Percentiles rank a stretch among this genome's conserved stretches.
phyloP scores from a whole-genome alignment of 2,888 invertebrate genomes.

The Ganaspis brasiliensis region DNA sequence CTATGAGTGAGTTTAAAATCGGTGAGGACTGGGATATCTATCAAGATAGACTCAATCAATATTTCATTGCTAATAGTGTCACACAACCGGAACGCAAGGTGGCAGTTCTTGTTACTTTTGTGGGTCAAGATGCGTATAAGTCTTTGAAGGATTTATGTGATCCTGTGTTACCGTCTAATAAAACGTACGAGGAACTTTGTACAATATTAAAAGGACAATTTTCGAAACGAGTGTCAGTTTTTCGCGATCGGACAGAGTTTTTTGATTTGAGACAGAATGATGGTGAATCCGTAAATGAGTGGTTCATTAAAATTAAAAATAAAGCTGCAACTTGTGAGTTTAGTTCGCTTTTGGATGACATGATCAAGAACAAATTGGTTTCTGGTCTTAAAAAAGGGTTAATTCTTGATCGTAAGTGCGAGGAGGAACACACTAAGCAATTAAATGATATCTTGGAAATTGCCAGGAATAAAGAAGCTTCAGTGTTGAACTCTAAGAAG shows the following conservation, averaged over 20 bases:
- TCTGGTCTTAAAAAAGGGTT: constrained; percentile 52
- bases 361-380: constrained; percentile 66
- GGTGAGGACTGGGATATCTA: constrained; percentile 60
- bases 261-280: constrained; percentile 62
- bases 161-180: constrained; percentile 54
- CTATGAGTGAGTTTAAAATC: constrained; percentile 51
- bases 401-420: constrained; percentile 54
- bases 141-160: constrained; percentile 60
- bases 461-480: constrained; percentile 48
- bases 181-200: constrained; percentile 47
- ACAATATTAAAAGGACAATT: not conserved
- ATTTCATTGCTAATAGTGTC: constrained; percentile 59
- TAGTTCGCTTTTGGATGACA: constrained; percentile 58
- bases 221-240: not conserved
- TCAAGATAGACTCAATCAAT: constrained; percentile 57
- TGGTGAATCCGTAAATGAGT: constrained; percentile 50
- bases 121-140: constrained; percentile 60
- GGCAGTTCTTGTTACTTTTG: constrained; percentile 59
- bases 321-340: constrained; percentile 58
- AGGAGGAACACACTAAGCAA: constrained; percentile 49
- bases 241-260: not conserved
- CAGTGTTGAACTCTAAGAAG: too few species aligned
- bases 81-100: constrained; percentile 54
- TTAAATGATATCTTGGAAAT: constrained; percentile 48
- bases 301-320: constrained; percentile 65